A percentile compares a stretch with the other conserved stretches of the same genome.
phyloP scores from a whole-genome alignment of 2,113 vertebrate genomes.

The pig (Sus scrofa) region DNA sequence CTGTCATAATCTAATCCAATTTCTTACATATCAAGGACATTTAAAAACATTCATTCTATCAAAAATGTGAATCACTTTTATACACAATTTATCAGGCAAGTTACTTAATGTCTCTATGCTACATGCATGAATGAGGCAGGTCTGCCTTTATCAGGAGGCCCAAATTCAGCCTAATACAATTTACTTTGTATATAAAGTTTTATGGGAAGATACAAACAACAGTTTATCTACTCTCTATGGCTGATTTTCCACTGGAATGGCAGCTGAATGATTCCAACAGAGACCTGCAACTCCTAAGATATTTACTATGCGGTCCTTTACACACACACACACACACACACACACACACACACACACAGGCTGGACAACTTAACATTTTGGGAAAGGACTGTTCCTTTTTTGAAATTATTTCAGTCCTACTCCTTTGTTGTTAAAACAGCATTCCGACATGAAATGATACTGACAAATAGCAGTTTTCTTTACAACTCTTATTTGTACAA shows the following conservation, averaged over 20 bases:
- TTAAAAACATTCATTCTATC: slow-evolving; percentile 25
- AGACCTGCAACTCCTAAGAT: not conserved
- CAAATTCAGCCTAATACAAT: not conserved
- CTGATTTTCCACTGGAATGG: not conserved
- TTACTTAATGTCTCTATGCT: not conserved
- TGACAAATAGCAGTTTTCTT: slow-evolving; percentile 30
- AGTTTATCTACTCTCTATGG: not conserved
- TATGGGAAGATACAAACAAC: not conserved
- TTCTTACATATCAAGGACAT: slow-evolving; percentile 2
- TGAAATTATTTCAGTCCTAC: not conserved
- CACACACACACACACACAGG: not conserved
- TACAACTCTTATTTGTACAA: slow-evolving; percentile 40
- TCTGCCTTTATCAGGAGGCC: not conserved
- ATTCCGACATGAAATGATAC: not conserved
- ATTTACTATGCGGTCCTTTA: not conserved
- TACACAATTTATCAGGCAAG: not conserved
- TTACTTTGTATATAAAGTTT: not conserved
- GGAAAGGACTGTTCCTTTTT: not conserved
- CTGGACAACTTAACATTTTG: slow-evolving; percentile 37
- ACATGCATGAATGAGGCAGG: not conserved
- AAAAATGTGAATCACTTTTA: not conserved
- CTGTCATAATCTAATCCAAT: not conserved
- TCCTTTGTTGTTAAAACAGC: not conserved
- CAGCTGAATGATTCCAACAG: not conserved
- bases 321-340: not conserved